Conservation (phyloP, 1,140 invertebrate genomes). For the Eupristina koningsbergeri region DNA sequence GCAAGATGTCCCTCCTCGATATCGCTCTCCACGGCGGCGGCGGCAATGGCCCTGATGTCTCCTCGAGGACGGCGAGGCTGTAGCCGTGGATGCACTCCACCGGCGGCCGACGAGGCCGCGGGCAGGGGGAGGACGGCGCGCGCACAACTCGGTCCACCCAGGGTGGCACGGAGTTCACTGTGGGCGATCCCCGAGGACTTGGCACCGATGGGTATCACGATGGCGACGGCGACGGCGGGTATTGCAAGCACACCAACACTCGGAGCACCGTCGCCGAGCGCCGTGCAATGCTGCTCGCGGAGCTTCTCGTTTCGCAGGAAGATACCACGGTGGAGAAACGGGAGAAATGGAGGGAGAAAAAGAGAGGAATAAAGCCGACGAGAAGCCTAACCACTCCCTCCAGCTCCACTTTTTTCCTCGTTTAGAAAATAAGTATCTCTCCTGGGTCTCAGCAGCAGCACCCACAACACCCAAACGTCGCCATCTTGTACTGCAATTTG, state of each 20-base stretch:
- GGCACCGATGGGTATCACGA: neutral
- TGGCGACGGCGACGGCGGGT: neutral
- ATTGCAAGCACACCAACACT: neutral
- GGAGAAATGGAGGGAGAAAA: neutral
- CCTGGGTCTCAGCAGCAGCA: conserved; percentile 51
- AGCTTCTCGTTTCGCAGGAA: neutral
- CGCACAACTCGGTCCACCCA: neutral
- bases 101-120: neutral
- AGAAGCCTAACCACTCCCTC: conserved; percentile 11
- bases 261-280: neutral
- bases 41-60: neutral
- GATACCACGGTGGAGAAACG: neutral
- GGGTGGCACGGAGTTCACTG: neutral
- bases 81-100: neutral
- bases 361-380: neutral
- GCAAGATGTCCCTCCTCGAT: conserved; percentile 34
- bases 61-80: neutral
- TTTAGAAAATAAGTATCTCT: neutral
- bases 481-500: conserved; percentile 64
- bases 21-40: neutral
- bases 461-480: conserved; percentile 68
- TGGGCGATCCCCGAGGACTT: neutral
- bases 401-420: conserved; percentile 11
- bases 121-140: neutral
- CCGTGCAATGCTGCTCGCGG: neutral